Base-by-base conservation (phyloP, 2,113 vertebrate species). In the Myanophis thanlyinensis region DNA sequence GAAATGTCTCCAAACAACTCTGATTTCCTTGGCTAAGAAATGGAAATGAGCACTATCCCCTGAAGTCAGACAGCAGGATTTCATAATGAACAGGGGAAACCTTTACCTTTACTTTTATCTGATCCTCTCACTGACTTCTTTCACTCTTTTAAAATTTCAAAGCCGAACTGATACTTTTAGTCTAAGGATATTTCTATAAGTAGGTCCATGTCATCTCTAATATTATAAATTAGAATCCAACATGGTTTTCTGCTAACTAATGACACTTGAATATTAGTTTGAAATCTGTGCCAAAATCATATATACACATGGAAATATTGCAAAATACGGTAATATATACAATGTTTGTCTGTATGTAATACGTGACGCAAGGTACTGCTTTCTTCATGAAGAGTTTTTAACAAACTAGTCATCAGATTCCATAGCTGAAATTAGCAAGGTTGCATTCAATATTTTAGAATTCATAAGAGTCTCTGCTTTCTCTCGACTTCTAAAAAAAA, bases 391-490 rank as follows among this genome's bases (percentile, higher is more conserved):
- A 73, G 49, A 23, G 2, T 73, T 20, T 91, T 91, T 91, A 91
- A 86, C 56, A 46, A 87, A 54, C 52, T 22, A 59, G 15, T 59
- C 44, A 59, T 59, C 5, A 47, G n/a, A 48, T 91, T 91, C 22
- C 44, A 35, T 48, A 35, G 23, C 40, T 91, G 90, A 46, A 80
- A 85, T 91, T 84, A 91, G 90, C 49, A 85, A 85, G 73, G 35
- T 40, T 89, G 67, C 92, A 89, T 88, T 88, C 49, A 87, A 88
- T 85, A 93, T 95, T 95, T 93, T 88, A 90, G 59, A 92, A 93
- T 91, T 96, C 91, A 93, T 67, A 90, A 93, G 91, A 87, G 89
- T 92, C 90, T 62, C 88, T 84, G 73, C 35, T 59, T 80, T 88
- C 54, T 90, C 88, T 94, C 47, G 23, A 35, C 73, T 90, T 94